Conservation (phyloP, 2,113 vertebrate genomes). For the Patagioenas fasciata region DNA sequence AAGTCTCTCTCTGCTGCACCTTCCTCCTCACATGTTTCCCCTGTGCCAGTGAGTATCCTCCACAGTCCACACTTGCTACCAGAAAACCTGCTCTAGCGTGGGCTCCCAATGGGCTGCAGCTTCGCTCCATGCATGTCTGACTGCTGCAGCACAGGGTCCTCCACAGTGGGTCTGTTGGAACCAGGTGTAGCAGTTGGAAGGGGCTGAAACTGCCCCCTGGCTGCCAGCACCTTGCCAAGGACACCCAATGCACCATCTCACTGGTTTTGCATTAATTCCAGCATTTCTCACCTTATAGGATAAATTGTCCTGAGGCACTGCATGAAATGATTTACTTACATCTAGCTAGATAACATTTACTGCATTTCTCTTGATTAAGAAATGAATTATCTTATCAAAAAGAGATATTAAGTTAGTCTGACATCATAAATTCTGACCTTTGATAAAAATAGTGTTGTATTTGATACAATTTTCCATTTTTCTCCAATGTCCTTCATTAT, state of each 20-base stretch:
- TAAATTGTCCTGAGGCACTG: neutral
- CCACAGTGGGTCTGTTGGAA: neutral
- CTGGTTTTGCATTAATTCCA: neutral
- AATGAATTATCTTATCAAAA: neutral
- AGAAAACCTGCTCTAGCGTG: neutral
- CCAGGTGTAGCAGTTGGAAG: neutral
- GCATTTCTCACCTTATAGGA: neutral
- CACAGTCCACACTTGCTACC: rapidly evolving
- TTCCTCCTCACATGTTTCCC: neutral
- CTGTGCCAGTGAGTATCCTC: neutral
- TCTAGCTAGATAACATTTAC: neutral
- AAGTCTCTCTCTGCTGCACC: neutral
- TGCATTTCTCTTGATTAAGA: neutral
- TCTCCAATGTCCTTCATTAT: neutral
- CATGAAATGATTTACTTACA: neutral
- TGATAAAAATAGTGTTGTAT: neutral
- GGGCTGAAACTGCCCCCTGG: rapidly evolving
- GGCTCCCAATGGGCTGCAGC: neutral
- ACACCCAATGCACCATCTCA: neutral
- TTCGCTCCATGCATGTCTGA: neutral
- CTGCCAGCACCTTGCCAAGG: neutral
- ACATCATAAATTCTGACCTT: neutral
- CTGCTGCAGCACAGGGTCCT: rapidly evolving
- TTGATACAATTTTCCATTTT: neutral
- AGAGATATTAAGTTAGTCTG: neutral